These are phyloP conservation scores for Orestias chungarensis DNA, from an alignment of 2,797 vertebrate species.

Conservation along the genomic window DNA sequence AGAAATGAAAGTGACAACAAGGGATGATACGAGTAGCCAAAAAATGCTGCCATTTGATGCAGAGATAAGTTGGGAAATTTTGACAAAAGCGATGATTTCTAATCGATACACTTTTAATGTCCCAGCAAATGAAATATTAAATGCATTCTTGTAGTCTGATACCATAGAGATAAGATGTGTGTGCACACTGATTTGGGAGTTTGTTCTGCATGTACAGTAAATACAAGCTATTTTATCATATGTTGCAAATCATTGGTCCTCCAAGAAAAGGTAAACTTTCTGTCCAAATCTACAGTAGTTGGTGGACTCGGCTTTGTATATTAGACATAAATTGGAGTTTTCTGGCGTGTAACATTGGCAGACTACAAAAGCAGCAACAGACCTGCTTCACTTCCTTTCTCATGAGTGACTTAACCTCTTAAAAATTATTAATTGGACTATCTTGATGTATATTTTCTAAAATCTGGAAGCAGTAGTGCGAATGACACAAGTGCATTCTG, in stretches of 20 bases:
- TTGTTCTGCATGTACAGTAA: not conserved
- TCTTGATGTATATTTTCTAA: slow-evolving; percentile 33
- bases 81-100: not conserved
- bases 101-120: slow-evolving; percentile 12
- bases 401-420: slow-evolving; percentile 39
- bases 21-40: not conserved
- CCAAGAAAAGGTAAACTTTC: not conserved
- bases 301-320: slow-evolving; percentile 1
- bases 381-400: slow-evolving; percentile 42
- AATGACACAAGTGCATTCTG: slow-evolving; percentile 48
- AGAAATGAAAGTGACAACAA: slow-evolving; percentile 8
- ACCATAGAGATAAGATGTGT: not conserved
- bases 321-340: slow-evolving; percentile 32
- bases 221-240: not conserved
- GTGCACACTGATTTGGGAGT: not conserved
- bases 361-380: slow-evolving; percentile 34
- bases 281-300: slow-evolving; percentile 14
- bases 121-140: not conserved
- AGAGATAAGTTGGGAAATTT: slow-evolving; percentile 1
- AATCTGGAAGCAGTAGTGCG: slow-evolving; percentile 42
- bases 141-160: not conserved
- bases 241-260: not conserved
- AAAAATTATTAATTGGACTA: slow-evolving; percentile 32
- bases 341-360: slow-evolving; percentile 44
- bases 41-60: not conserved